Base-by-base conservation (phyloP, 1,140 invertebrate species). In the Samia ricini region DNA sequence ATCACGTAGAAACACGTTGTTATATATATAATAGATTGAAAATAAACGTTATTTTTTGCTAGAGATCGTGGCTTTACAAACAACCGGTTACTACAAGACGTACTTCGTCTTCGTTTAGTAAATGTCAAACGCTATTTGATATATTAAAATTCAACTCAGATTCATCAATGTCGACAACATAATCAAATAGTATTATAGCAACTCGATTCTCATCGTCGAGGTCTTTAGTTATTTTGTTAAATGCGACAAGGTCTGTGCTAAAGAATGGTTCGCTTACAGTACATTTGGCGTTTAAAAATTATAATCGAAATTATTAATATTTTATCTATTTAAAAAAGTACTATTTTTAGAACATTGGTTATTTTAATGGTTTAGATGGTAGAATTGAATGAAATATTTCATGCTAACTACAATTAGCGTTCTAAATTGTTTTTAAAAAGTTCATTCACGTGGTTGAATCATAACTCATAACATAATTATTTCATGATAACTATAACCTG, bases 61-160 rank as follows among this genome's bases (percentile, higher is more conserved):
- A 42, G 33, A 15, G 33, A 42, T 42, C 33, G 33, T 42, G 8
- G 1, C 33, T 42, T 42, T 42, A 42, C 33, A 42, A 21, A 52
- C 3, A 65, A 60, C 63, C 58, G 63, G 58, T 48, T 56, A 26
- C 12, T 56, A 18, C 15, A 12, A 10, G 15, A 12, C 33, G 33
- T 15, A 42, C 8, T 42, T 26, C 10, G 12, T 42, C 12, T 15
- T 26, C 3, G 12, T 42, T 23, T 42, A 49, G 18, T 29, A 57
- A 63, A 63, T 58, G 61, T 42, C 61, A 64, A 64, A 33, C 8
- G 50, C 55, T 57, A 52, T 52, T 42, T 56, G 21, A 51, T 59
- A 55, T 48, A 36, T 60, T 67, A 56, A 60, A 51, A 67, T 67
- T 60, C 57, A 50, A 67, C 18, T 60, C 51, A n/a, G 48, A 51